A percentile compares a stretch with the other conserved stretches of the same genome.
These are phyloP conservation scores for Sialis fuliginosa DNA, from an alignment of 2,888 invertebrate species.

Conservation along the genomic window DNA sequence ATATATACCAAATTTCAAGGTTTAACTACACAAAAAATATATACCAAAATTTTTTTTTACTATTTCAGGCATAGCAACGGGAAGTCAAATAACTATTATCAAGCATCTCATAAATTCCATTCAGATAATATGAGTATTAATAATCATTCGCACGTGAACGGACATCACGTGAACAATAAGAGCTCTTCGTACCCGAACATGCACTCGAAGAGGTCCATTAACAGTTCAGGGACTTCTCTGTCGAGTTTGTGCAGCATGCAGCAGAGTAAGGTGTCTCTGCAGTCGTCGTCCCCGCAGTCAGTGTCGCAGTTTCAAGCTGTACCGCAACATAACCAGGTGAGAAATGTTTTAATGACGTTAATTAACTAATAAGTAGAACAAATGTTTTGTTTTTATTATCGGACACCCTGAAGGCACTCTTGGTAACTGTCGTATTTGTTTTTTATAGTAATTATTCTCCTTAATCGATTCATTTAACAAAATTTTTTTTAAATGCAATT, in stretches of 20 bases:
- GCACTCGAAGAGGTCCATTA: slow-evolving; percentile 26
- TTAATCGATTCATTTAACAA: no score
- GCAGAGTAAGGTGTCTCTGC: slow-evolving; percentile 3
- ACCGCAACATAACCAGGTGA: no score
- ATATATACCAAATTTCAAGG: no score
- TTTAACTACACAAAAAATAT: no score
- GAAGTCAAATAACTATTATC: slow-evolving; percentile 10
- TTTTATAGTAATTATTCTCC: no score
- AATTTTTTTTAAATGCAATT: no score
- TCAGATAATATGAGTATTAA: slow-evolving; percentile 1
- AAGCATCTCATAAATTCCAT: slow-evolving; percentile 7
- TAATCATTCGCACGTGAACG: slow-evolving; percentile 5
- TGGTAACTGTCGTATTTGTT: no score
- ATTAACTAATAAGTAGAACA: slow-evolving; percentile 2
- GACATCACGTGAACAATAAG: slow-evolving; percentile 17
- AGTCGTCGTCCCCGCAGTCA: slow-evolving; percentile 13
- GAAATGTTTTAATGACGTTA: no score
- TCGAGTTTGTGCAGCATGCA: slow-evolving; percentile 19
- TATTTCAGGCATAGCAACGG: slow-evolving; percentile 11
- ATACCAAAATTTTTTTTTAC: no score
- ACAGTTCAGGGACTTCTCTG: slow-evolving; percentile 19
- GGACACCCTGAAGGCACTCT: no score
- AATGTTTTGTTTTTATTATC: slow-evolving; percentile 1
- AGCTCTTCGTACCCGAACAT: slow-evolving; percentile 37
- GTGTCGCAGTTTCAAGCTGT: not conserved